Base-by-base conservation (phyloP, 1,140 invertebrate genomes). In the Sminthurinus signatus region DNA sequence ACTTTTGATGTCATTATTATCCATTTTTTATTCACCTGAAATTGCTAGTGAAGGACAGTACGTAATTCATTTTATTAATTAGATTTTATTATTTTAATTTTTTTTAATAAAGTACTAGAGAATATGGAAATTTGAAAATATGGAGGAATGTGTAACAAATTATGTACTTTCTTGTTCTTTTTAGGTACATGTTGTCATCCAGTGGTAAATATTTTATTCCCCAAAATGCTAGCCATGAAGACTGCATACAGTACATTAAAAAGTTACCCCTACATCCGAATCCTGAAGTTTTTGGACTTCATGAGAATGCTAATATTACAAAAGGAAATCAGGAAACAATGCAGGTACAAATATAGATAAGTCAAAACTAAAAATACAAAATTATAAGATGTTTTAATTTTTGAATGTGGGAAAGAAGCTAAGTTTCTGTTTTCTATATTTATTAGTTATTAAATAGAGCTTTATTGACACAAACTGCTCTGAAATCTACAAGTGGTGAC, bases 251-350 rank as follows among this genome's bases (percentile, higher is more conserved):
- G 63, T 80, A 78, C 62, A 81, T 81, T 51, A 77, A 75, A 74
- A 78, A 77, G 56, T 69, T 82, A 10, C 80, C 81, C 12, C 44
- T 77, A 19, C 75, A 75, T 58, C 76, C 78, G 10, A 75, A 75
- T 17, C 80, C 81, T 2, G 78, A 77, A 55, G 75, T 82, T 2
- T 82, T 82, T 72, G 81, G 81, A 32, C 77, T 82, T 75, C 77
- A 82, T 67, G 74, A 76, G 31, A 82, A 82, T 73, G 81, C 80
- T 1, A 79, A 81, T 65, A 82, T 82, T 62, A 79, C 75, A 0
- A 78, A 80, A 71, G 80, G 82, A 63, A 76, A 80, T 65, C 73
- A 75, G 32, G 80, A 81, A 67, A 81, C 79, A 0, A 73, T 74
- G 32, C 59, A 73, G 17, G 68, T 82, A 69, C 79, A 77, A 67